A percentile compares a stretch with the other conserved stretches of the same genome.
phyloP scores from a whole-genome alignment of 2,888 invertebrate species.

The Mythimna impura region DNA sequence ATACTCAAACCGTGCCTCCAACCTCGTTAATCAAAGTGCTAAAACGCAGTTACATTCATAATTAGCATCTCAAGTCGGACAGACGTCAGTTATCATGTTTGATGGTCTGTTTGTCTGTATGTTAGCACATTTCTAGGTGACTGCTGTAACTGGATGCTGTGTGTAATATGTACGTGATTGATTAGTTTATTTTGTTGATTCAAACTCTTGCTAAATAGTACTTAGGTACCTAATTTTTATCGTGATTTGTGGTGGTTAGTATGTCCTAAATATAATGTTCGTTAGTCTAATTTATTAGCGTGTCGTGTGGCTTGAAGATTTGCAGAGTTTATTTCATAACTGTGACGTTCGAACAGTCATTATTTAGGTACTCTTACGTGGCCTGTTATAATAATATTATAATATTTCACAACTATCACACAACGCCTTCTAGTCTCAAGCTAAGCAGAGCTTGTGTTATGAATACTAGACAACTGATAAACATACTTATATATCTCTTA shows the following conservation, averaged over 20 bases:
- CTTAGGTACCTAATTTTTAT: slow-evolving; percentile 36
- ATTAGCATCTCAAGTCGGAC: slow-evolving; percentile 67
- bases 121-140: slow-evolving; percentile 70
- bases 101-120: slow-evolving; percentile 69
- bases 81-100: slow-evolving; percentile 68
- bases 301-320: slow-evolving; percentile 10
- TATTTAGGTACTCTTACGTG: neutral
- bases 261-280: slow-evolving; percentile 22
- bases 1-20: slow-evolving; percentile 30
- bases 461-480: too few species aligned
- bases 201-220: slow-evolving; percentile 33
- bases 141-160: slow-evolving; percentile 54
- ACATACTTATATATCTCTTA: too few species aligned
- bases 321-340: neutral
- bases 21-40: slow-evolving; percentile 59
- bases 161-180: slow-evolving; percentile 45
- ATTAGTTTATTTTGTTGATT: slow-evolving; percentile 47
- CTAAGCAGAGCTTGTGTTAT: too few species aligned
- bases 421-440: too few species aligned
- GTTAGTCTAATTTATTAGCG: neutral
- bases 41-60: slow-evolving; percentile 63
- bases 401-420: too few species aligned
- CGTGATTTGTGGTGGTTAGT: slow-evolving; percentile 48
- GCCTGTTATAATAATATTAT: neutral
- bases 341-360: neutral